Percentiles rank a stretch among this genome's conserved stretches.
phyloP scores from a whole-genome alignment of 2,888 invertebrate species.

The Agriopis leucophaearia region DNA sequence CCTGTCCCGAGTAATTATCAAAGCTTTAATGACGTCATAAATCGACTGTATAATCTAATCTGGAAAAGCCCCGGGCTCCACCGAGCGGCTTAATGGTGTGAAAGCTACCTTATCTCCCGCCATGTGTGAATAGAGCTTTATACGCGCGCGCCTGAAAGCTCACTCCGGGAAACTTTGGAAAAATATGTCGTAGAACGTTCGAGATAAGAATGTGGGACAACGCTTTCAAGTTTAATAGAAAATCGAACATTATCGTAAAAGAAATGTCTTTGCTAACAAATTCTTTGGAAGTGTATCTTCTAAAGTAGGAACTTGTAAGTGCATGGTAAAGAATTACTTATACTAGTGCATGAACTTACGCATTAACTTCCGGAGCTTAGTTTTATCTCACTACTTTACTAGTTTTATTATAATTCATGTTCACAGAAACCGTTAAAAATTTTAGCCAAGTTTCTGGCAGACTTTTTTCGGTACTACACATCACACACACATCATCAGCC shows the following conservation, averaged over 20 bases:
- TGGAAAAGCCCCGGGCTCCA: constrained; percentile 87
- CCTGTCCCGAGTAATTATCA: constrained; percentile 88
- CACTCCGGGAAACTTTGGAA: constrained; percentile 86
- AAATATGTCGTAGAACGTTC: constrained; percentile 86
- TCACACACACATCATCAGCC: no score
- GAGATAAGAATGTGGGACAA: constrained; percentile 86
- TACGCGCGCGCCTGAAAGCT: constrained; percentile 85
- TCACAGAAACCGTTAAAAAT: background rate
- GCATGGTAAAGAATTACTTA: constrained; percentile 40
- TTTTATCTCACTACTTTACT: constrained; percentile 21
- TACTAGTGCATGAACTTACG: constrained; percentile 35
- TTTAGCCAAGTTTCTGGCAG: no score
- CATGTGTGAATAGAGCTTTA: constrained; percentile 87
- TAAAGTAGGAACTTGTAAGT: constrained; percentile 58
- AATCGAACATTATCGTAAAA: constrained; percentile 86
- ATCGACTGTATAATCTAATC: constrained; percentile 88
- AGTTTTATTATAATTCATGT: background rate
- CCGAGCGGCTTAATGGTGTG: constrained; percentile 86
- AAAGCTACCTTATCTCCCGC: constrained; percentile 86
- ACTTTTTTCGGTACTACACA: no score
- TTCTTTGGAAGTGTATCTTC: constrained; percentile 77
- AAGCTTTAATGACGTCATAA: constrained; percentile 87
- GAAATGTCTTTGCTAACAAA: constrained; percentile 85
- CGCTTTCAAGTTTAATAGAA: constrained; percentile 87
- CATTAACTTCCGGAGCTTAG: constrained; percentile 32